phyloP scores from a whole-genome alignment of 23 tunicate genomes.

The Botrylloides violaceus region DNA sequence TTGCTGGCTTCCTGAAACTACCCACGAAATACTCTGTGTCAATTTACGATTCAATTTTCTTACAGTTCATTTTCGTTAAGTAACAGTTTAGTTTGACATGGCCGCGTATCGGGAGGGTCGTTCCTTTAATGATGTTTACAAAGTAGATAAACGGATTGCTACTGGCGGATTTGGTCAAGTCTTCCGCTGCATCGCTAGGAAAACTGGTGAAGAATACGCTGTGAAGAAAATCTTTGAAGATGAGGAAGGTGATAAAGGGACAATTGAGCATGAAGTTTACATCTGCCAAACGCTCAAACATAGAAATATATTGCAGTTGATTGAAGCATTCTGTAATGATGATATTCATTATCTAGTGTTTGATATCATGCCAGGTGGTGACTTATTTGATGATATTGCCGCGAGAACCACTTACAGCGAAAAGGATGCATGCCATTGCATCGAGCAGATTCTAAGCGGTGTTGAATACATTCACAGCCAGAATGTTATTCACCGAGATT shows the following conservation, averaged over 20 bases:
- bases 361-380: background rate
- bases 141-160: no score
- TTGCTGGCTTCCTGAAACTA: no score
- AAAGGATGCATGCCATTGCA: background rate
- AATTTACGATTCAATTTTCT: no score
- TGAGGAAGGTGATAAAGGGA: no score
- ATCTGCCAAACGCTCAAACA: background rate
- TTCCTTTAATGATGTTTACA: no score
- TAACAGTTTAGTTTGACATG: no score
- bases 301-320: background rate
- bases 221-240: background rate
- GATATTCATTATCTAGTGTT: background rate
- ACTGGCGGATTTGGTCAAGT: no score
- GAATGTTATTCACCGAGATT: background rate
- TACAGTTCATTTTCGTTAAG: no score
- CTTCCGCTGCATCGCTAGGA: no score
- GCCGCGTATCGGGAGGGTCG: no score
- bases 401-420: background rate
- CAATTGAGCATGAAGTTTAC: no score
- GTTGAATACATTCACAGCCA: background rate
- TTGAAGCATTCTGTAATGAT: background rate
- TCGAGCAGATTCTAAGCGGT: background rate
- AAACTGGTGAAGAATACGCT: background rate
- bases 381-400: background rate
- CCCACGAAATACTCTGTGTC: no score